phyloP scores from a whole-genome alignment of 2,888 invertebrate genomes.

The Drosophila nigricruria region DNA sequence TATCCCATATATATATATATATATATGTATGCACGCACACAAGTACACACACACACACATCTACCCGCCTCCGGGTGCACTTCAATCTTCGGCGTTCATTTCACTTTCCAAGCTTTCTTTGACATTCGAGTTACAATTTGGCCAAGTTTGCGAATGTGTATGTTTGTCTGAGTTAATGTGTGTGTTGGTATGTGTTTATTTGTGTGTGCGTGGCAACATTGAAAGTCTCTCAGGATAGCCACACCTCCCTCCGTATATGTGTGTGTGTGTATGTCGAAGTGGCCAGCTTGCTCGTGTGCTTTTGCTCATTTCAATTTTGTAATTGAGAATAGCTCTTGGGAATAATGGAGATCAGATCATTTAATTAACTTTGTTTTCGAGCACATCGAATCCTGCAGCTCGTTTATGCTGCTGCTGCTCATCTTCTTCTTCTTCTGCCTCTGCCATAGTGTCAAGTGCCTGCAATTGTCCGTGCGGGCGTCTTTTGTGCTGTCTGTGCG shows the following conservation, averaged over 20 bases:
- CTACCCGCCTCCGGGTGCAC: slow-evolving; percentile 45
- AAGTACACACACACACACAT: not conserved
- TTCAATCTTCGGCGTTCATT: slow-evolving; percentile 65
- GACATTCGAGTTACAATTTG: slow-evolving; percentile 76
- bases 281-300: slow-evolving; percentile 38
- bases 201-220: slow-evolving; percentile 22
- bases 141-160: slow-evolving; percentile 53
- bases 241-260: slow-evolving; percentile 9
- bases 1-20: slow-evolving; percentile 4
- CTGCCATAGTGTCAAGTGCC: slow-evolving; percentile 56
- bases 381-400: slow-evolving; percentile 56
- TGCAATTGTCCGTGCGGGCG: slow-evolving; percentile 43
- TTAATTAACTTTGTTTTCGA: slow-evolving; percentile 83
- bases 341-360: slow-evolving; percentile 84
- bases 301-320: slow-evolving; percentile 83
- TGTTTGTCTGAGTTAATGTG: slow-evolving; percentile 21
- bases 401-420: not conserved
- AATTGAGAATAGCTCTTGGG: slow-evolving; percentile 83
- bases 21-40: not conserved
- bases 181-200: slow-evolving; percentile 27
- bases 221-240: slow-evolving; percentile 19
- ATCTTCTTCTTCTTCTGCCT: not conserved
- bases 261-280: slow-evolving; percentile 15
- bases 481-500: slow-evolving; percentile 44
- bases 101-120: slow-evolving; percentile 78